Base-by-base conservation (phyloP, 2,797 vertebrate species). In the Discoglossus pictus region DNA sequence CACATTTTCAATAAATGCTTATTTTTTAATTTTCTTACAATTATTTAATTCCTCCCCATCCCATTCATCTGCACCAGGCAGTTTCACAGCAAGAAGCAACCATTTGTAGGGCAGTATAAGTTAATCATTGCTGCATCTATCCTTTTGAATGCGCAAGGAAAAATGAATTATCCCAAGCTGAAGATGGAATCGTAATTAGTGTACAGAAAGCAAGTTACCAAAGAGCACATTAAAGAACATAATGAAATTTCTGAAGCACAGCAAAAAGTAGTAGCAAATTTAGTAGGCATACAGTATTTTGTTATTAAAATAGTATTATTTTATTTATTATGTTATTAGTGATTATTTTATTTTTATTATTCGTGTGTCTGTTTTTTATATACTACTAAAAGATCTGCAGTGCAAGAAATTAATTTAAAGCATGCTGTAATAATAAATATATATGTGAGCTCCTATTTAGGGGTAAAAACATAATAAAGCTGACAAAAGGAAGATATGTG, bases 251-350 rank as follows among this genome's bases (percentile, higher is more conserved):
- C 36, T 24, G 25, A 58, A 71, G 16, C 38, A 38, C 44, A 64
- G 20, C 50, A 58, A 63, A 64, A 58, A 63, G 64, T 50, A 71
- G 65, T 59, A 59, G 46, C 35, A 13, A 23, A 71, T 64, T 51
- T 65, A 71, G 64, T 71, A 43, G 34, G 46, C 13, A 59, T 38
- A 39, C 68, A 38, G 68, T 36, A 36, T 56, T 65, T 36, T 56
- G 38, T 64, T 64, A 65, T 64, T 58, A 64, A 64, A 71, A 52
- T 51, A 18, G 48, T 64, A 58, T 71, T 59, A 27, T 58, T 51
- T 67, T 63, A 61, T 68, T 56, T 64, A 69, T 61, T 46, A 69
- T 61, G 65, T 67, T 67, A 55, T 71, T 59, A 71, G 68, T 42
- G 39, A 13, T 25, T 55, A 61, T 68, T 53, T 46, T 68, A 61